phyloP scores from a whole-genome alignment of 2,888 invertebrate species.

The Phorcus lineatus region DNA sequence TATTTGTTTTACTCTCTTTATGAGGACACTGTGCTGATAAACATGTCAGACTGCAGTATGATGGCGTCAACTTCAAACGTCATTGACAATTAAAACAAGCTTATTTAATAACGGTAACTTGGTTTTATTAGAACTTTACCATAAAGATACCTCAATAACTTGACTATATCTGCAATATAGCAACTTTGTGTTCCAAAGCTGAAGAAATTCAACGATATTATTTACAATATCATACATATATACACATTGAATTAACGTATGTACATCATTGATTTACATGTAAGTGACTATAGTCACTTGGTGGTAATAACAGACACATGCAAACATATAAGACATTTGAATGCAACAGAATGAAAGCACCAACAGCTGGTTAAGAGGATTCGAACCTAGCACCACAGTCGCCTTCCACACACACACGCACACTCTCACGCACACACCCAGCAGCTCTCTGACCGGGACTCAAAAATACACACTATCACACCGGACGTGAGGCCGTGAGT shows the following conservation, averaged over 20 bases:
- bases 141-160: no score
- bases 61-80: no score
- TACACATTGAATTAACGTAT: conserved; percentile 5
- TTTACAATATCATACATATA: conserved; percentile 8
- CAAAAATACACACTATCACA: neutral
- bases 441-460: no score
- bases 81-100: no score
- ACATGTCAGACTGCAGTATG: no score
- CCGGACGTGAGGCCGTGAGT: neutral
- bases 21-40: no score
- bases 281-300: neutral
- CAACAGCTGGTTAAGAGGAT: conserved; percentile 3
- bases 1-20: no score
- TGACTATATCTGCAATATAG: neutral
- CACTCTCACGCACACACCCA: neutral
- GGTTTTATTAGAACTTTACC: no score
- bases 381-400: neutral
- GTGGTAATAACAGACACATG: neutral
- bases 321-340: neutral
- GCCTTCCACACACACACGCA: neutral
- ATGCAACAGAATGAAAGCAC: conserved; percentile 4
- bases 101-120: no score
- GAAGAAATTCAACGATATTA: neutral
- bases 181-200: neutral
- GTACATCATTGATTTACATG: neutral